Base-by-base conservation (phyloP, 2,888 invertebrate genomes). In the Synergus itoensis region DNA sequence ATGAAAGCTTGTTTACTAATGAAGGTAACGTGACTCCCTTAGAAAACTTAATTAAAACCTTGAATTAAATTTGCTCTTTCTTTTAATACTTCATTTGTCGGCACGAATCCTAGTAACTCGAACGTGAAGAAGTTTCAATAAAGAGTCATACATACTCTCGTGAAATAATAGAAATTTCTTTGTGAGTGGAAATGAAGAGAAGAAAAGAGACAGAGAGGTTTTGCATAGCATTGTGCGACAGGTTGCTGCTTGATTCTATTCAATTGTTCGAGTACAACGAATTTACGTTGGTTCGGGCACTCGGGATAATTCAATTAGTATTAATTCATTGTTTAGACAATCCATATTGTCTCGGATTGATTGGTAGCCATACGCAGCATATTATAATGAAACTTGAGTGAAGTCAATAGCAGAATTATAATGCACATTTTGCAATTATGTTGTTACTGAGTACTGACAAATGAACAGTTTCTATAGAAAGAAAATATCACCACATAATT, bases 231-330 rank as follows among this genome's bases (percentile, higher is more conserved):
- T 73, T 73, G 73, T 73, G 73, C 73, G 73, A 73, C 73, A 73
- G 73, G 73, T 73, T 73, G 73, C 73, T 69, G 69, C 53, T 73
- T 73, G 73, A 53, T 53, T 73, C 73, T 57, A 53, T 73, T 73
- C 73, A 73, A 73, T 57, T 73, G 73, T 73, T 40, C 40, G 9
- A 73, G 48, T n/a, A 36, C 28, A 73, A 53, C 73, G 73, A 73
- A 57, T 73, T n/a, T 40, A 73, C 73, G 36, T 73, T 73, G 48
- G 48, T 36, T 36, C 4, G 36, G 73, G n/a, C n/a, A 48, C n/a
- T 53, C n/a, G 9, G 73, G 73, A 73, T 73, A 73, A 73, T 73
- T 73, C 16, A 73, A 73, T 73, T 73, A 73, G 73, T 53, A 73
- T 73, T 57, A 73, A 73, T 73, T 73, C 48, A 73, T 73, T 73